Conservation (phyloP, 2,113 vertebrate genomes). For the Odocoileus hemionus region DNA sequence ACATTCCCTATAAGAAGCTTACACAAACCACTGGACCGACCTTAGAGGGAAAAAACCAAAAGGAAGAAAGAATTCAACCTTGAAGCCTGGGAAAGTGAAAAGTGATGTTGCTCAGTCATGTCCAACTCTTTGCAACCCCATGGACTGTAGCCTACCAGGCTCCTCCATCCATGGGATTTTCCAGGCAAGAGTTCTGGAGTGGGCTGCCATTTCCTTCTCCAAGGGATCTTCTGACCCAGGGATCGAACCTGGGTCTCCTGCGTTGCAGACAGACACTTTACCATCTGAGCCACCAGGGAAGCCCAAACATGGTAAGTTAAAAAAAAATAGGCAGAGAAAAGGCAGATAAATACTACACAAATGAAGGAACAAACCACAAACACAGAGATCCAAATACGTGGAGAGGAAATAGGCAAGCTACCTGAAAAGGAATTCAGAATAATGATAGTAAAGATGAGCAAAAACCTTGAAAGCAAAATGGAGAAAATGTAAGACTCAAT, state of each 20-base stretch:
- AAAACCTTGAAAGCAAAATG: not conserved
- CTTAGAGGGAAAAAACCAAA: not conserved
- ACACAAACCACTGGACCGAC: not conserved
- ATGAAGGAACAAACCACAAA: not conserved
- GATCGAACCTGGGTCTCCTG: too few species aligned
- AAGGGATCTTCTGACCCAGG: too few species aligned
- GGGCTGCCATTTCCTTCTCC: too few species aligned
- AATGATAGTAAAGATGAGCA: not conserved
- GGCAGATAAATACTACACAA: not conserved
- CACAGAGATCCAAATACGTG: not conserved
- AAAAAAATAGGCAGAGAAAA: not conserved
- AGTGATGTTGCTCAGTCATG: too few species aligned
- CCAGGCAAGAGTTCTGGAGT: too few species aligned
- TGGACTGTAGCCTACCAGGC: too few species aligned
- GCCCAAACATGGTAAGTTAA: not conserved
- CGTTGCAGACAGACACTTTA: too few species aligned
- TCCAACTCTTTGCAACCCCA: too few species aligned
- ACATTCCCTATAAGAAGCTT: not conserved
- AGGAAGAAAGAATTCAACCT: not conserved
- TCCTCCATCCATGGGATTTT: too few species aligned
- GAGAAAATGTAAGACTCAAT: not conserved
- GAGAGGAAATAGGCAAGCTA: not conserved
- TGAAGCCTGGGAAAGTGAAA: not conserved
- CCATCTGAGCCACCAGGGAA: too few species aligned
- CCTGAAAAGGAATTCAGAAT: not conserved